phyloP scores from a whole-genome alignment of 2,113 vertebrate species.

The Bettongia penicillata region DNA sequence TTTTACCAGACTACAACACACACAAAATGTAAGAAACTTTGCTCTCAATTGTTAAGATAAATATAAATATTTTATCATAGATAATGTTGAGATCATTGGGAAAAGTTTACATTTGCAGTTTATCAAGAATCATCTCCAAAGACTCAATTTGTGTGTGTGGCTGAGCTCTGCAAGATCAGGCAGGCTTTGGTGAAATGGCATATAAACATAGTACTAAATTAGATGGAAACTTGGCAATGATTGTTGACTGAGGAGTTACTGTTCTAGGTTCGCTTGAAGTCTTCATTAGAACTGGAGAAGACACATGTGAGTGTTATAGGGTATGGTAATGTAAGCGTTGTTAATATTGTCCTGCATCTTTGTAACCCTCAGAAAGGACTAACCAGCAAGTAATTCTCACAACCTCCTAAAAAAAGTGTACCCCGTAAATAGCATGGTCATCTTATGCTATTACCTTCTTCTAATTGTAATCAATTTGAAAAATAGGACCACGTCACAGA shows the following conservation, averaged over 20 bases:
- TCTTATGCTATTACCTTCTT: neutral
- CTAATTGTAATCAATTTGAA: neutral
- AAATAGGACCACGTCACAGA: neutral
- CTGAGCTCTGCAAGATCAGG: neutral
- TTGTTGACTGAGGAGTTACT: neutral
- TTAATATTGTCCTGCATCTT: neutral
- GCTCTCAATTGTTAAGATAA: neutral
- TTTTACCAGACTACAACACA: neutral
- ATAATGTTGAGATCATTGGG: neutral
- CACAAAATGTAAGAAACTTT: neutral
- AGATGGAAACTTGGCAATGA: neutral
- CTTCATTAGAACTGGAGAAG: neutral
- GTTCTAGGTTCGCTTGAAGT: neutral
- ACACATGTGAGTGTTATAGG: neutral
- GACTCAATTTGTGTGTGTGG: neutral
- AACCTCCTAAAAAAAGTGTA: neutral
- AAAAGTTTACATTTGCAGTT: constrained; percentile 20
- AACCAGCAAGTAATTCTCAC: neutral
- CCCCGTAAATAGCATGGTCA: neutral
- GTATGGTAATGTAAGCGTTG: neutral
- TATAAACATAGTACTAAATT: neutral
- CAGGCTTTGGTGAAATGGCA: neutral
- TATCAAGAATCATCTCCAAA: neutral
- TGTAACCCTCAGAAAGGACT: neutral
- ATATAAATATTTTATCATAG: neutral